Evolutionary conservation across 2,797 vertebrate species (phyloP), one percentile per base, ranked within the genome.

Genomic region (Notolepis coatsorum): DNA sequence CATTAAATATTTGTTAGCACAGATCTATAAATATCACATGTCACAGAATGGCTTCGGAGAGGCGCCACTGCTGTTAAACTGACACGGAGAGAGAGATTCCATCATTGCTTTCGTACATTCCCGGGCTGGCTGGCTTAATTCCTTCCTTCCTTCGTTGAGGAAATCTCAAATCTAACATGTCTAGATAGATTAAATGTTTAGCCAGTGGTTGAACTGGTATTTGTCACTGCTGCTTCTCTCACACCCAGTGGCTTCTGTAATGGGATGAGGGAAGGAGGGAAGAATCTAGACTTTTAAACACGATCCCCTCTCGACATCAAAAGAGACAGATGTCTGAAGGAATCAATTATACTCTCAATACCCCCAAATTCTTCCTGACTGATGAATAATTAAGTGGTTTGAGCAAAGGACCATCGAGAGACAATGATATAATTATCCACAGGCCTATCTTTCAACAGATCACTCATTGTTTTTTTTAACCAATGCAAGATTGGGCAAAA

Each of bases 1-100:
- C 90, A 93, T 93, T 91, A 92, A 93, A 93, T 93, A 93, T 93
- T 92, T 93, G 90, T 93, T 88, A 92, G 88, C 78, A 79, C 73
- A 81, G 87, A 89, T 92, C 90, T 91, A 92, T 91, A 92, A 93
- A 92, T 92, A 93, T 91, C 88, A 84, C 88, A 89, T 92, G 91
- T 92, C 90, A 91, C 88, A 82, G 84, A 88, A 83, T 83, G 87
- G 81, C 86, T 90, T 89, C 76, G 83, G 87, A 87, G 87, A 57
- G 89, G 90, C 88, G 86, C 90, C 90, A 92, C 80, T 78, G 82
- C 84, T 85, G 66, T 81, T 81, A 84, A 85, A 84, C 80, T 86
- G 90, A 85, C 81, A 85, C 61, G 55, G 74, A 79, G 72, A 70
- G 57, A 81, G 67, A 84, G 74, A 85, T 81, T 75, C 74, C 76